Conservation (phyloP, 2,797 vertebrate genomes). For the Kryptopterus vitreolus region DNA sequence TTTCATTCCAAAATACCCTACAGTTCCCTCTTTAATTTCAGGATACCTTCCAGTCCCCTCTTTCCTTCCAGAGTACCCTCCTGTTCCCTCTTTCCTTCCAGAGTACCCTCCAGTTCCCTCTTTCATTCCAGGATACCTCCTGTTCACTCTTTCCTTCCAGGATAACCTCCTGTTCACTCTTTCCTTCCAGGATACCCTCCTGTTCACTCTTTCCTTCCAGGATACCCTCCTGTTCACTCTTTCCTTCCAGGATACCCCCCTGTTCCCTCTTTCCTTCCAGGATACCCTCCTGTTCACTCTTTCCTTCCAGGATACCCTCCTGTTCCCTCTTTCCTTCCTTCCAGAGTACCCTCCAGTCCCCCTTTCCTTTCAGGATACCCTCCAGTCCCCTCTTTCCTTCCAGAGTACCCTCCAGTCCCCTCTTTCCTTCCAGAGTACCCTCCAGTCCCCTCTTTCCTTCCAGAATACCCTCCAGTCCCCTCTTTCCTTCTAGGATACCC, state of each 20-base stretch:
- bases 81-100: no score
- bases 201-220: neutral
- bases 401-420: neutral
- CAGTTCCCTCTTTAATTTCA: no score
- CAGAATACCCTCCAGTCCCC: neutral
- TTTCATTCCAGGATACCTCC: neutral
- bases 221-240: no score
- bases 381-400: rapidly evolving
- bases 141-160: rapidly evolving
- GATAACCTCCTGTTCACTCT: neutral
- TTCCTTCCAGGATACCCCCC: neutral
- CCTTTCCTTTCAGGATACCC: no score
- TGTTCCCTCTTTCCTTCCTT: neutral
- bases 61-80: neutral
- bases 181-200: neutral
- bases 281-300: neutral
- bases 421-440: neutral
- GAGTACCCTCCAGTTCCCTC: rapidly evolving
- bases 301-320: no score
- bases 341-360: neutral
- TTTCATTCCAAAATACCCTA: no score
- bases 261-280: neutral
- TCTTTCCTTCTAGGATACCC: neutral
- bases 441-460: neutral
- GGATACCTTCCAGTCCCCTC: no score